These are phyloP conservation scores for Chaetodon auriga DNA, from an alignment of 2,113 vertebrate species.

Conservation along the genomic window DNA sequence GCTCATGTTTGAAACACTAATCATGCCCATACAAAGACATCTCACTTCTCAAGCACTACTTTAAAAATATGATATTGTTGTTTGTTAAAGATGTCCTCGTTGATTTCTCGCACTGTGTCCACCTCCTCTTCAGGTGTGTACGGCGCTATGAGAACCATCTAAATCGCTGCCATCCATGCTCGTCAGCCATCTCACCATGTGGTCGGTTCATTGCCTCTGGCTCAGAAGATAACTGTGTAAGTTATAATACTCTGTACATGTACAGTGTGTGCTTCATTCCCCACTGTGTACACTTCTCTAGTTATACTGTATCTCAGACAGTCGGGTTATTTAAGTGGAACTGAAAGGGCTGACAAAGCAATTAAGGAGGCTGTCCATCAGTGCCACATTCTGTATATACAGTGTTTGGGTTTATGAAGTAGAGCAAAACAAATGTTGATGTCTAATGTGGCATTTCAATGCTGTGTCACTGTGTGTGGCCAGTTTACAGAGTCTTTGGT, in stretches of 20 bases:
- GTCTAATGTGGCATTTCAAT: background rate
- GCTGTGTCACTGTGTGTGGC: background rate
- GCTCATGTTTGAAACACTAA: background rate
- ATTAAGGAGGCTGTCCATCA: background rate
- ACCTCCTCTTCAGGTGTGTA: slow-evolving; percentile 84
- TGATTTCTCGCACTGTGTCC: background rate
- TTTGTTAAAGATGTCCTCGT: background rate
- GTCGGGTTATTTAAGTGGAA: background rate
- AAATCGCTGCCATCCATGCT: slow-evolving; percentile 84
- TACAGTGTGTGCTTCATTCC: background rate
- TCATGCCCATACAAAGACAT: background rate
- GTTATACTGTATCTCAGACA: background rate
- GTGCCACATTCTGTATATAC: background rate
- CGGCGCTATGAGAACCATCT: slow-evolving; percentile 88
- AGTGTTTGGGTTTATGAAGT: background rate
- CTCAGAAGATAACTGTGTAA: slow-evolving; percentile 91
- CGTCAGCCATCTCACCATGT: slow-evolving; percentile 89
- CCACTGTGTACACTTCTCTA: background rate
- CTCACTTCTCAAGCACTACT: background rate
- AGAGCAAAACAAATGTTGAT: slow-evolving; percentile 1
- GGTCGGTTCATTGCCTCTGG: slow-evolving; percentile 89
- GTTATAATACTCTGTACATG: slow-evolving; percentile 36
- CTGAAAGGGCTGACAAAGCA: no score
- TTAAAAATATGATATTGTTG: background rate
- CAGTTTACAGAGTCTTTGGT: background rate